Conservation (phyloP, 1,140 invertebrate genomes). For the Brachionus plicatilis region DNA sequence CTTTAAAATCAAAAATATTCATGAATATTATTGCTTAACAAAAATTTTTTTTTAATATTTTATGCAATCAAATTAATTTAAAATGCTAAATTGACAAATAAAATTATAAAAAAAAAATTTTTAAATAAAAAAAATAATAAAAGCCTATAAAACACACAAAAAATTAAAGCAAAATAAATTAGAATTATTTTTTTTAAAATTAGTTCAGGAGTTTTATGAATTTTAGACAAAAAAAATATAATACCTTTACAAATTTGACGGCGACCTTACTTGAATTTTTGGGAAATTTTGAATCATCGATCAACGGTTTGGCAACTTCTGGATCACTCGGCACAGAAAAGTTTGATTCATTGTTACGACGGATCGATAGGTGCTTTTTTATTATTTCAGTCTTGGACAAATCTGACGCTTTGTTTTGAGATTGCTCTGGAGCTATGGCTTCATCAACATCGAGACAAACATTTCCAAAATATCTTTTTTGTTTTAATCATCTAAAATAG, state of each 20-base stretch:
- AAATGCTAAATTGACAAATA: too few relatives aligned
- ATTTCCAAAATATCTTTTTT: slow-evolving; percentile 13
- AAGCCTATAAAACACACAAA: too few relatives aligned
- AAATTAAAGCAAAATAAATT: too few relatives aligned
- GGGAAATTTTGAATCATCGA: neutral
- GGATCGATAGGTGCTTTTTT: neutral
- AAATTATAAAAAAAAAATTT: too few relatives aligned
- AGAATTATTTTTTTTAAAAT: too few relatives aligned
- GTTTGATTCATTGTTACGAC: neutral
- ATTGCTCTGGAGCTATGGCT: neutral
- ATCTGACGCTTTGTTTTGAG: neutral
- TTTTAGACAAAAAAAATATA: neutral
- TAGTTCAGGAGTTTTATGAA: too few relatives aligned
- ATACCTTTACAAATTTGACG: slow-evolving; percentile 36
- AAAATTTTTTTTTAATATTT: too few relatives aligned
- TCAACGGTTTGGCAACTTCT: neutral
- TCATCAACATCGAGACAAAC: slow-evolving; percentile 20
- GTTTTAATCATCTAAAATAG: neutral
- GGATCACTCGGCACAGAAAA: neutral
- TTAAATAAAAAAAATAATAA: too few relatives aligned
- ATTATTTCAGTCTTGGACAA: neutral
- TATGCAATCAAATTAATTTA: too few relatives aligned
- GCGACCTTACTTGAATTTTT: neutral
- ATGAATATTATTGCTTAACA: too few relatives aligned
- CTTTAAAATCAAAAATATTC: too few relatives aligned